These are phyloP conservation scores for Scyliorhinus canicula DNA, from an alignment of 2,797 vertebrate genomes.

Conservation along the genomic window DNA sequence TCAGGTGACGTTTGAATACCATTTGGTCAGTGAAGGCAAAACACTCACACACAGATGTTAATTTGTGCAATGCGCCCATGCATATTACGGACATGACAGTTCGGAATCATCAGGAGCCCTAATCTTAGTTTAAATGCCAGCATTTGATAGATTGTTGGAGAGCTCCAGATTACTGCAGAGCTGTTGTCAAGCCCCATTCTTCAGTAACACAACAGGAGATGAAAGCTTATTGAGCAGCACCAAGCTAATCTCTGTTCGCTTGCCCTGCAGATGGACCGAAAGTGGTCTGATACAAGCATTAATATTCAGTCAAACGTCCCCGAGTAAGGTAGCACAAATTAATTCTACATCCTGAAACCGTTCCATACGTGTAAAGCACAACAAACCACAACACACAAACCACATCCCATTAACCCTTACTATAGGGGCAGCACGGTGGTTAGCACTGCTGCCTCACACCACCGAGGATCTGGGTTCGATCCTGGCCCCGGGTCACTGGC, in stretches of 20 bases:
- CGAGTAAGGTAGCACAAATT: neutral
- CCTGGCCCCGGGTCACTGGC: too few relatives aligned
- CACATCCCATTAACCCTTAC: neutral
- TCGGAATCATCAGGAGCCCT: neutral
- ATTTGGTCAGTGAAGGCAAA: slow-evolving; percentile 12
- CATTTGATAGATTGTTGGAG: neutral
- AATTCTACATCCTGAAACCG: neutral
- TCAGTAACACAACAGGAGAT: neutral
- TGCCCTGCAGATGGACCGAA: slow-evolving; percentile 4
- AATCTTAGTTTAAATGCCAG: neutral
- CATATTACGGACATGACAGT: neutral
- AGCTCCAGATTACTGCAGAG: neutral
- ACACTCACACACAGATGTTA: neutral
- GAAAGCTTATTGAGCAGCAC: neutral
- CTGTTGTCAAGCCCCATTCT: slow-evolving; percentile 9
- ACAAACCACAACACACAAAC: neutral
- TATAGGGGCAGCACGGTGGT: too few relatives aligned
- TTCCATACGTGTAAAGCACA: neutral
- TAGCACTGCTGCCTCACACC: too few relatives aligned
- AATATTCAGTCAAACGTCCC: slow-evolving; percentile 12
- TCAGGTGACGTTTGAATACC: neutral
- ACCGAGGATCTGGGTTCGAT: too few relatives aligned
- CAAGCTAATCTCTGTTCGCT: neutral
- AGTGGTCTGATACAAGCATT: slow-evolving; percentile 1
- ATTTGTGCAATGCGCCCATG: neutral